These are phyloP conservation scores for Ophioninae sp. DNA, from an alignment of 2,888 invertebrate species.

Conservation along the genomic window DNA sequence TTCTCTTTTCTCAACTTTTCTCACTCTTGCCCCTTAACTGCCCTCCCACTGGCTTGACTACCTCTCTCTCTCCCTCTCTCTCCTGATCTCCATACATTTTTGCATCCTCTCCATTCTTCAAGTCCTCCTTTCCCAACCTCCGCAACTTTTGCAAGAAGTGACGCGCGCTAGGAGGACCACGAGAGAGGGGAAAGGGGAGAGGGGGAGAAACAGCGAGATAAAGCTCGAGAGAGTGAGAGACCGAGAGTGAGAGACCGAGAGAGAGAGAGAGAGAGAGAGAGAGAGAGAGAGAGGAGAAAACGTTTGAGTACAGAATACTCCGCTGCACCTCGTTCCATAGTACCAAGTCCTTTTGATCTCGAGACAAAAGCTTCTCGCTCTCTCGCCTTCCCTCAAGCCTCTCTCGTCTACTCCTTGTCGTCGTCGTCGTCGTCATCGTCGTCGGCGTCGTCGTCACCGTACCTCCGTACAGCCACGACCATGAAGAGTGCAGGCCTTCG, in stretches of 20 bases:
- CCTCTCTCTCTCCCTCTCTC: conserved; percentile 25
- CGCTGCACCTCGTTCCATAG: conserved; percentile 41
- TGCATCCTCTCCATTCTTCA: conserved; percentile 50
- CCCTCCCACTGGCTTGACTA: too few species aligned
- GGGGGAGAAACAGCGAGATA: conserved; percentile 44
- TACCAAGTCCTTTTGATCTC: conserved; percentile 71
- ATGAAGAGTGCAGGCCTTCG: conserved; percentile 28
- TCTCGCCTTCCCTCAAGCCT: conserved; percentile 62
- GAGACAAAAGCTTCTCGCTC: conserved; percentile 70
- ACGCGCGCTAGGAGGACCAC: conserved; percentile 17
- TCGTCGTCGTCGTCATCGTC: conserved; percentile 21
- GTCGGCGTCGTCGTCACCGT: conserved; percentile 31
- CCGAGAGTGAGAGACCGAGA: too few species aligned
- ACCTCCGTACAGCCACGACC: conserved; percentile 34
- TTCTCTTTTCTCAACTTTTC: background rate
- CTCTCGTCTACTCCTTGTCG: conserved; percentile 36
- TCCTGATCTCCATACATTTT: conserved; percentile 35
- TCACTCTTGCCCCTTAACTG: background rate
- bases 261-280: conserved; percentile 51
- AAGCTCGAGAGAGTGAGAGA: background rate
- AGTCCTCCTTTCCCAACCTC: conserved; percentile 48
- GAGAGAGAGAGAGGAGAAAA: conserved; percentile 60
- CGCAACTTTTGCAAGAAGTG: conserved; percentile 73
- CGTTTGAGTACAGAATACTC: conserved; percentile 57
- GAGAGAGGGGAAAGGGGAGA: background rate